Conservation (phyloP, 35 echinoderm and acorn worm genomes). For the Ptychodera flava region DNA sequence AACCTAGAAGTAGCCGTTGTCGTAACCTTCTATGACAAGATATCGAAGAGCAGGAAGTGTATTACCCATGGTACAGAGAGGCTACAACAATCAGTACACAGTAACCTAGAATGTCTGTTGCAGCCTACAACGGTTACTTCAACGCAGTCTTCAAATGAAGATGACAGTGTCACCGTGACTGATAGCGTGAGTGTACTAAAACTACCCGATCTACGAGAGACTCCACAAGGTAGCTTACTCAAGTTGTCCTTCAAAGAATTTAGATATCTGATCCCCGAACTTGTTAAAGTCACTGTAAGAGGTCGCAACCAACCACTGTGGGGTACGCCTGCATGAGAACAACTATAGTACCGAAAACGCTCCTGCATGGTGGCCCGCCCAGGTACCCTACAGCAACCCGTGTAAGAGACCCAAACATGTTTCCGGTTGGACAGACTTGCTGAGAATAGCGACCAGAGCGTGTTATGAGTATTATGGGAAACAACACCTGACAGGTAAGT, state of each 20-base stretch:
- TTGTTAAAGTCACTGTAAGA: background rate
- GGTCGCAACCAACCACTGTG: background rate
- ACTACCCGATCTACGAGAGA: background rate
- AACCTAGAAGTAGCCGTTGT: background rate
- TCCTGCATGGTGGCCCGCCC: background rate
- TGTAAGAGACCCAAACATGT: background rate
- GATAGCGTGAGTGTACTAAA: too few relatives aligned
- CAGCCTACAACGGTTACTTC: background rate
- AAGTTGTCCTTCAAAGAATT: background rate
- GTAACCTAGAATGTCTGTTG: background rate
- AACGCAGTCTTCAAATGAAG: background rate
- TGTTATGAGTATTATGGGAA: background rate
- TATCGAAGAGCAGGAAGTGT: background rate
- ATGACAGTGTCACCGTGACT: background rate
- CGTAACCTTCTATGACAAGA: background rate
- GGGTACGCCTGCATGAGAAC: background rate
- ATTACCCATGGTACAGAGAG: background rate
- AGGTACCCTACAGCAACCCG: background rate
- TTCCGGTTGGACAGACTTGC: background rate
- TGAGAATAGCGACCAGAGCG: background rate
- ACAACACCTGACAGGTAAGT: background rate
- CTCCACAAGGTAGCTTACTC: background rate
- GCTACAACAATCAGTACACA: background rate
- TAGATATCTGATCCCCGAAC: background rate
- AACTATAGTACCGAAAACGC: background rate